Evolutionary conservation across 2,113 vertebrate genomes (phyloP).

Genomic region (Saccopteryx leptura): DNA sequence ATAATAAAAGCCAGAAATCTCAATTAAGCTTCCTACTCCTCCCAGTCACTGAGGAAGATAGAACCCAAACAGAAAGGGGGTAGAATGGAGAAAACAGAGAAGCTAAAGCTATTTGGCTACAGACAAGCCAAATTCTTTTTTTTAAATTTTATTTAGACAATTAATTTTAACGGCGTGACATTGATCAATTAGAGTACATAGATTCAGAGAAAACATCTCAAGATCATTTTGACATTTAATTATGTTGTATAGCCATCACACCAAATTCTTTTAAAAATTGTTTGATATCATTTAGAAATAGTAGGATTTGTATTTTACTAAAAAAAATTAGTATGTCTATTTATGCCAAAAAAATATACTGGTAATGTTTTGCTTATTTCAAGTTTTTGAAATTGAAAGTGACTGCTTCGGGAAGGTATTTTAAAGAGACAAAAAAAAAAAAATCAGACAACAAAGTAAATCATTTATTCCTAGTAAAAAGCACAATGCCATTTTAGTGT

Average conservation of each 20-base stretch:
- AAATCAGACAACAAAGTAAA: not conserved
- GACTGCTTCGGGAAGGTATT: not conserved
- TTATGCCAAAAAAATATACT: conserved; percentile 38
- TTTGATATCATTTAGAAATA: not conserved
- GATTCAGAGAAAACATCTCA: too few species aligned
- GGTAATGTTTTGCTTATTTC: not conserved
- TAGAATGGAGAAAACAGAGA: not conserved
- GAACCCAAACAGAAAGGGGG: not conserved
- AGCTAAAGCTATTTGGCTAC: not conserved
- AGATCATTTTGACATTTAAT: too few species aligned
- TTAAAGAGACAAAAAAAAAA: conserved; percentile 41
- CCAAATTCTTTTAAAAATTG: not conserved
- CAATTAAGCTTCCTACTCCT: not conserved
- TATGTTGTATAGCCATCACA: too few species aligned
- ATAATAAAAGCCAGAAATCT: conserved; percentile 12
- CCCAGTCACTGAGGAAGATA: not conserved
- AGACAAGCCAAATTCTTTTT: too few species aligned
- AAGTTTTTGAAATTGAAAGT: conserved; percentile 45
- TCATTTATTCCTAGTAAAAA: not conserved
- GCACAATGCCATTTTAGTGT: not conserved
- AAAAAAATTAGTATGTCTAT: not conserved
- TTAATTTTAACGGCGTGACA: too few species aligned
- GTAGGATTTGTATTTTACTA: conserved; percentile 9
- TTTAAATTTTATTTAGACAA: too few species aligned
- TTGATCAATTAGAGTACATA: too few species aligned